phyloP scores from a whole-genome alignment of 2,888 invertebrate species.

The Nebria brevicollis region DNA sequence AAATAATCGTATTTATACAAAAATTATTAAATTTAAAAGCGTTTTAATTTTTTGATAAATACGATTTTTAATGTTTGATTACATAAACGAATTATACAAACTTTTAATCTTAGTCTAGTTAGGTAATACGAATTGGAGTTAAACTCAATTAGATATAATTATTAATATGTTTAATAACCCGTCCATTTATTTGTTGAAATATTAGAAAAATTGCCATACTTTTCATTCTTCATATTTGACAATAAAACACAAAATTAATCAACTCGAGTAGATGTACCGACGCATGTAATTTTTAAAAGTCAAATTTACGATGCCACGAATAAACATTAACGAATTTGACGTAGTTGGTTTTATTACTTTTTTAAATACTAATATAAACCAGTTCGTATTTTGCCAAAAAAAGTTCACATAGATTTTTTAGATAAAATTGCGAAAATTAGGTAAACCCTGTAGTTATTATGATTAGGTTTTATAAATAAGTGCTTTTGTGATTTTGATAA shows the following conservation, averaged over 20 bases:
- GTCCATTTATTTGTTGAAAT: background rate
- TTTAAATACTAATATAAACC: background rate
- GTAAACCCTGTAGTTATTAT: background rate
- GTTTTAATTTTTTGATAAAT: too few relatives aligned
- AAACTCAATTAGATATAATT: background rate
- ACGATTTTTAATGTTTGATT: too few relatives aligned
- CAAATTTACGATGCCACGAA: background rate
- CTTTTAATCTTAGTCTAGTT: background rate
- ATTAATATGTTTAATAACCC: background rate
- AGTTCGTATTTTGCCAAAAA: slow-evolving; percentile 1
- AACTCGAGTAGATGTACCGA: background rate
- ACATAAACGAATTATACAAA: background rate
- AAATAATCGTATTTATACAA: too few relatives aligned
- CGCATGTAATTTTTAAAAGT: background rate
- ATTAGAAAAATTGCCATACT: too few relatives aligned
- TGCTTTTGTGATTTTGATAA: background rate
- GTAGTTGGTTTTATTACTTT: background rate
- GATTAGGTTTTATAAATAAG: background rate
- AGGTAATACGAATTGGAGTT: background rate
- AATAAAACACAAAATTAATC: too few relatives aligned
- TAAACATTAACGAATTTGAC: background rate
- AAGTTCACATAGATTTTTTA: background rate
- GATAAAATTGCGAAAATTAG: background rate
- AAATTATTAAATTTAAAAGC: too few relatives aligned
- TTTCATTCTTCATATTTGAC: too few relatives aligned